phyloP scores from a whole-genome alignment of 2,888 invertebrate genomes.

The Neoitamus cyanurus region DNA sequence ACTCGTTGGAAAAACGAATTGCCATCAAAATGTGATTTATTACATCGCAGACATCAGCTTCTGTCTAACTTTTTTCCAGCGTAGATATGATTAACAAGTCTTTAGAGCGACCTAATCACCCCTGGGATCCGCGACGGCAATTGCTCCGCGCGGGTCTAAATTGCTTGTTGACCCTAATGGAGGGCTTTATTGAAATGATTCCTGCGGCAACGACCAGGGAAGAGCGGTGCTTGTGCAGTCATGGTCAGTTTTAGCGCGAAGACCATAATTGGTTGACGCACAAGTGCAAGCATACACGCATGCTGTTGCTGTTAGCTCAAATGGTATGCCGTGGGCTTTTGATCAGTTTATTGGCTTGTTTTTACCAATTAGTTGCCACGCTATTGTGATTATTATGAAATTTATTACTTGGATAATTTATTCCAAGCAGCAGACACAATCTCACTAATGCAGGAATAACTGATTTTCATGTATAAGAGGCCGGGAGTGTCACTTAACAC shows the following conservation, averaged over 20 bases:
- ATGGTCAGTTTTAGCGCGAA: neutral
- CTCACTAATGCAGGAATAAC: neutral
- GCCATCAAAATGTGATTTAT: neutral
- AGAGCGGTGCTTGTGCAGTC: neutral
- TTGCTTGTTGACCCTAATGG: slow-evolving; percentile 1
- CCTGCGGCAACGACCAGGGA: neutral
- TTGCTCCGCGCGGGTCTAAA: neutral
- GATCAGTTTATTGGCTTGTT: neutral
- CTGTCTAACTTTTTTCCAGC: neutral
- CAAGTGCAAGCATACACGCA: neutral
- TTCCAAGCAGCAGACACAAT: neutral
- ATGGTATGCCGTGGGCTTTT: neutral
- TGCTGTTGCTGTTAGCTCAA: neutral
- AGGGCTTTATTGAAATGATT: neutral
- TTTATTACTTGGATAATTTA: neutral
- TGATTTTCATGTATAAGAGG: neutral
- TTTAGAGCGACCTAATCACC: neutral
- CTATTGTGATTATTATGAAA: neutral
- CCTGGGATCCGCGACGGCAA: neutral
- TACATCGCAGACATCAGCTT: neutral
- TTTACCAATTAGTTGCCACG: neutral
- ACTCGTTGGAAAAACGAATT: neutral
- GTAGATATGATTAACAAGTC: neutral
- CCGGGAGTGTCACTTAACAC: neutral
- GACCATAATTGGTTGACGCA: neutral